Conservation (phyloP, 2,888 invertebrate genomes). For the Drosophila peninsularis region DNA sequence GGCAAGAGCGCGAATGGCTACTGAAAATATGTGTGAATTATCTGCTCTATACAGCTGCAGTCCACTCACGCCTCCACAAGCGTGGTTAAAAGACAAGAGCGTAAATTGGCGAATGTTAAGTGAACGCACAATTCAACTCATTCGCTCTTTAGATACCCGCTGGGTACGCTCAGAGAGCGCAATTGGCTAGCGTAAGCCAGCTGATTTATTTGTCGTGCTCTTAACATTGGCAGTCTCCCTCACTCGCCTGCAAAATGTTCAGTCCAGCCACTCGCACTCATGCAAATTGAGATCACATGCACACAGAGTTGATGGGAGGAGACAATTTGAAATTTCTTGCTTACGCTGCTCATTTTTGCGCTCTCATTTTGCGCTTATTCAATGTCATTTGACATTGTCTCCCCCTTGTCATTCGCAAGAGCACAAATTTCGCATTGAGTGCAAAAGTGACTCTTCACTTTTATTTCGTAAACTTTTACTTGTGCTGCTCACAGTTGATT, state of each 20-base stretch:
- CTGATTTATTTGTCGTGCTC: not conserved
- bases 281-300: not conserved
- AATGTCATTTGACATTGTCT: not conserved
- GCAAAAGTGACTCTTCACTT: not conserved
- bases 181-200: too few relatives aligned
- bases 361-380: not conserved
- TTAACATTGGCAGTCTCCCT: not conserved
- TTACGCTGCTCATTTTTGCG: not conserved
- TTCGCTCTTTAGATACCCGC: not conserved
- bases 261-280: not conserved
- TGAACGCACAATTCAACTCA: not conserved
- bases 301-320: not conserved
- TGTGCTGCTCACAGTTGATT: not conserved
- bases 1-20: not conserved
- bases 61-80: not conserved
- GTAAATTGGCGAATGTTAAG: not conserved
- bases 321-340: not conserved
- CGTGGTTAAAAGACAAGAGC: conserved; percentile 1
- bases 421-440: not conserved
- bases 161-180: too few relatives aligned
- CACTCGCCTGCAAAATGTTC: not conserved
- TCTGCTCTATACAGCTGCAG: not conserved
- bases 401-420: not conserved
- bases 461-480: not conserved
- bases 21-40: not conserved